Percentiles rank a stretch among this genome's conserved stretches.
Evolutionary conservation across 2,888 invertebrate genomes (phyloP).

Genomic region (Ornithoptera priamus): DNA sequence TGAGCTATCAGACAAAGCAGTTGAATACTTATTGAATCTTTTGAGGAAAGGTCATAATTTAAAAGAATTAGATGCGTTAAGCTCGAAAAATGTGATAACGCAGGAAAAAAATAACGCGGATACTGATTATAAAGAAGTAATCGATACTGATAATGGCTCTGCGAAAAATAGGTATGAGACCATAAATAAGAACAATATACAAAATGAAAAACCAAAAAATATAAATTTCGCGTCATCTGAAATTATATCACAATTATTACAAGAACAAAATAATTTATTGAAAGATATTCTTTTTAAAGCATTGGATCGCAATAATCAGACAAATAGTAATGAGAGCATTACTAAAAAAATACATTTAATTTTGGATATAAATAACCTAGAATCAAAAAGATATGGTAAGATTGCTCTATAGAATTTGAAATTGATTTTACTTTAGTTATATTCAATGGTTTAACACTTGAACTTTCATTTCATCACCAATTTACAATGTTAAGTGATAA

Average conservation of each 20-base stretch:
- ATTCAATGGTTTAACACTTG: too few species aligned
- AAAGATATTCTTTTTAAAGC: slow-evolving; percentile 17
- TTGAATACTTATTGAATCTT: slow-evolving; percentile 7
- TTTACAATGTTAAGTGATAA: too few species aligned
- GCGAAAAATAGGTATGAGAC: not conserved
- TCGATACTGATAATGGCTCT: not conserved
- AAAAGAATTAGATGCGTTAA: not conserved
- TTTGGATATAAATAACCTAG: slow-evolving; percentile 9
- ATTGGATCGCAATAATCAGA: not conserved
- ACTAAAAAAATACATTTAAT: slow-evolving; percentile 15
- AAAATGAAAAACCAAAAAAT: not conserved
- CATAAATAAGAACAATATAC: not conserved
- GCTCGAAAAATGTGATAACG: not conserved
- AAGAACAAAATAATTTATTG: slow-evolving; percentile 19
- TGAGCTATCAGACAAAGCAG: slow-evolving; percentile 2
- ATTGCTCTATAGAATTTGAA: not conserved
- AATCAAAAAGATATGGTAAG: slow-evolving; percentile 9
- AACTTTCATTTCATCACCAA: too few species aligned
- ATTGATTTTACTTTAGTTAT: too few species aligned
- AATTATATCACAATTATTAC: slow-evolving; percentile 5
- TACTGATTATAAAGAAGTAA: not conserved
- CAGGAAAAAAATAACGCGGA: not conserved
- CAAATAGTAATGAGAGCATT: not conserved
- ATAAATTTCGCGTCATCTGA: not conserved
- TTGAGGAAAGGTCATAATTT: slow-evolving; percentile 1